phyloP scores from a whole-genome alignment of 2,888 invertebrate genomes.

The Drosophila tripunctata region DNA sequence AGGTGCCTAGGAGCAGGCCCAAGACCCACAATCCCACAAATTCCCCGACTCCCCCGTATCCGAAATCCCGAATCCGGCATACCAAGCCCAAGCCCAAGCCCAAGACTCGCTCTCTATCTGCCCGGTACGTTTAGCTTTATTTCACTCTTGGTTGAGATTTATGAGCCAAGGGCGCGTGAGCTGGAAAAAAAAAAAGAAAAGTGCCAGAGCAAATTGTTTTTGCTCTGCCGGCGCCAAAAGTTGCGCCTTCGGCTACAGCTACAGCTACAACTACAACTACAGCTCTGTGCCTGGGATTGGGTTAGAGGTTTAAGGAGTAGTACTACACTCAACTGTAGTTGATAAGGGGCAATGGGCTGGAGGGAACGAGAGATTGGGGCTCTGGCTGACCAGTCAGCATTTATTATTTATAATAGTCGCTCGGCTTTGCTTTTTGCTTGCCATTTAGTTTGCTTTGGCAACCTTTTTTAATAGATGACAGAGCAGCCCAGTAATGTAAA shows the following conservation, averaged over 20 bases:
- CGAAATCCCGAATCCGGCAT: background rate
- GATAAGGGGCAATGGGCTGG: background rate
- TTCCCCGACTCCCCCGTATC: background rate
- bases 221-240: constrained; percentile 58
- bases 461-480: constrained; percentile 78
- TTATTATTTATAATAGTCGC: constrained; percentile 79
- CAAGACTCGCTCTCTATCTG: constrained; percentile 39
- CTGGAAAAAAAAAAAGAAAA: constrained; percentile 68
- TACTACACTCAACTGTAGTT: constrained; percentile 17
- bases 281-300: constrained; percentile 24
- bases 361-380: background rate
- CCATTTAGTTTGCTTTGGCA: constrained; percentile 62
- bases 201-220: constrained; percentile 70
- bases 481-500: constrained; percentile 19
- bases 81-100: background rate
- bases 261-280: constrained; percentile 1
- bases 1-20: constrained; percentile 61
- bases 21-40: constrained; percentile 4
- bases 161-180: constrained; percentile 77
- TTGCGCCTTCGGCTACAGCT: constrained; percentile 43
- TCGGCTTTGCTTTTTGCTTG: constrained; percentile 66
- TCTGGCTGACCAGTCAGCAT: constrained; percentile 76
- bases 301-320: constrained; percentile 7
- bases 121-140: constrained; percentile 75
- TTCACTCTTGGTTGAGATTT: constrained; percentile 78